Conservation (phyloP, 2,797 vertebrate genomes). For the Choloepus didactylus region DNA sequence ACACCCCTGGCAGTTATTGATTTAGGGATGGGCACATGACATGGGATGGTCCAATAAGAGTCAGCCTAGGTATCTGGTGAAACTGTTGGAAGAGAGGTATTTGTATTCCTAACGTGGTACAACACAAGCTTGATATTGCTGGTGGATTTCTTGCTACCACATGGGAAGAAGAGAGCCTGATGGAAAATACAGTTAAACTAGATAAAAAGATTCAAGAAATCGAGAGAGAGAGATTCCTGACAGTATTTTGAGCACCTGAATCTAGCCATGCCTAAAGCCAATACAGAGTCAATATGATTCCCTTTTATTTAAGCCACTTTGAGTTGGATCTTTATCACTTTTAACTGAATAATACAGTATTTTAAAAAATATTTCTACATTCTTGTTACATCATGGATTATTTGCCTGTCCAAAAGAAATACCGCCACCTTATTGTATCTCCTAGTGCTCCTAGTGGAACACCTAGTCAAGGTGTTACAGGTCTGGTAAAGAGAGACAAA, state of each 20-base stretch:
- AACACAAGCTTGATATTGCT: background rate
- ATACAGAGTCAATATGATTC: background rate
- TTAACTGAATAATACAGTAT: background rate
- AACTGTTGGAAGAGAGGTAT: background rate
- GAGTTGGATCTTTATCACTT: background rate
- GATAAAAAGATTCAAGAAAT: slow-evolving; percentile 45
- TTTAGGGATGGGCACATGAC: background rate
- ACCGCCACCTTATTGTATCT: background rate
- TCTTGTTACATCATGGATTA: slow-evolving; percentile 1
- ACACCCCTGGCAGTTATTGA: background rate
- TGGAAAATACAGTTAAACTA: slow-evolving; percentile 47
- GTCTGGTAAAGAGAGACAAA: background rate
- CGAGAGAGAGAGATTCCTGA: slow-evolving; percentile 20
- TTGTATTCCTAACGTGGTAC: background rate
- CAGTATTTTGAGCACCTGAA: slow-evolving; percentile 26
- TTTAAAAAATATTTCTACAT: slow-evolving; percentile 48
- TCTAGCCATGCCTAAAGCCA: slow-evolving; percentile 33
- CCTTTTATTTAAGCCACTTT: background rate
- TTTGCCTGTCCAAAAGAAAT: slow-evolving; percentile 32
- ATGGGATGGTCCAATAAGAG: background rate
- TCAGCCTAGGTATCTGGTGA: background rate
- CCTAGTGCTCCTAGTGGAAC: background rate
- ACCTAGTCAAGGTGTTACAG: background rate
- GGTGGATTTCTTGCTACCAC: background rate
- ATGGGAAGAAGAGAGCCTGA: background rate